Percentiles rank a stretch among this genome's conserved stretches.
These are phyloP conservation scores for Casuarius casuarius DNA, from an alignment of 2,113 vertebrate species.

Conservation along the genomic window DNA sequence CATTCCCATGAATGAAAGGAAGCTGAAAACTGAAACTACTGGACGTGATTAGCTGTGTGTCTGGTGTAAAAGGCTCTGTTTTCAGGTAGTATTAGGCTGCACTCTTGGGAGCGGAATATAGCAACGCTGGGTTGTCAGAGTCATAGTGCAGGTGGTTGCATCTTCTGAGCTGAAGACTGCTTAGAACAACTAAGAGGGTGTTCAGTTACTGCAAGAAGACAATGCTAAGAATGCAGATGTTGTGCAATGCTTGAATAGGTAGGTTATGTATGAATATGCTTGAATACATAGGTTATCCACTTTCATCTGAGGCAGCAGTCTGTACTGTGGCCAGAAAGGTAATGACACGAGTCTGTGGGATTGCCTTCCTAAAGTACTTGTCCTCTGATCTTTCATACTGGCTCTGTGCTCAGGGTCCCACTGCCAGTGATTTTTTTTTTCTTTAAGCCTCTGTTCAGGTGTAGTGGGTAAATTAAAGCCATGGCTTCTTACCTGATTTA, in stretches of 20 bases:
- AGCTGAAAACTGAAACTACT: neutral
- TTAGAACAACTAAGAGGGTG: neutral
- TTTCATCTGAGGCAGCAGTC: neutral
- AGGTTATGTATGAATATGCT: neutral
- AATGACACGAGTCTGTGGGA: too few relatives aligned
- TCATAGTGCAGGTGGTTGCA: neutral
- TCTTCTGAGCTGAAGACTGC: too few relatives aligned
- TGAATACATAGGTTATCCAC: rapidly evolving
- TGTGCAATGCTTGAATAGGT: neutral
- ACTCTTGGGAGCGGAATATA: neutral
- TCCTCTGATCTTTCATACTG: neutral
- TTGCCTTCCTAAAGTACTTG: neutral
- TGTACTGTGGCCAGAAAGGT: neutral
- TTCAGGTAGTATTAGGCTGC: neutral
- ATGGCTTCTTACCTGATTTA: neutral
- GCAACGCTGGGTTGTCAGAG: neutral
- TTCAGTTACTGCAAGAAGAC: neutral
- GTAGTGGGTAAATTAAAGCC: neutral
- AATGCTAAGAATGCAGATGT: neutral
- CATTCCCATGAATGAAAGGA: neutral
- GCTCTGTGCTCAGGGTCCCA: neutral
- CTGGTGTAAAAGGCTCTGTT: neutral
- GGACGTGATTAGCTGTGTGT: neutral
- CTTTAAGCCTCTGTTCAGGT: neutral
- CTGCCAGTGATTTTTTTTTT: neutral